phyloP scores from a whole-genome alignment of 2,113 vertebrate genomes.

The Anarrhichthys ocellatus region DNA sequence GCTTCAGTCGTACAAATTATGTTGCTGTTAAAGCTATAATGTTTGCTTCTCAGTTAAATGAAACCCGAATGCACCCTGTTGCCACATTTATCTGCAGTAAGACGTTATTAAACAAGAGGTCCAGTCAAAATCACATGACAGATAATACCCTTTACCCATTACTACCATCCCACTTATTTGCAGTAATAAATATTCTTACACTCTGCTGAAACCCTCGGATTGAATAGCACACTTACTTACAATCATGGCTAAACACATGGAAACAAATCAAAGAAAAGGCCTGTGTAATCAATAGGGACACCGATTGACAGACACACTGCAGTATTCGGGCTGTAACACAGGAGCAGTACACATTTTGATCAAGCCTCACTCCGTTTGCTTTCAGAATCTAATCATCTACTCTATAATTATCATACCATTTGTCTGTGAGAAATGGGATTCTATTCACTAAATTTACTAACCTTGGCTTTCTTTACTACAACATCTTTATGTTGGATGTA shows the following conservation, averaged over 20 bases:
- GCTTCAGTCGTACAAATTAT: constrained; percentile 10
- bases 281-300: constrained; percentile 37
- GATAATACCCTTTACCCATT: not conserved
- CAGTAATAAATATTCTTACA: not conserved
- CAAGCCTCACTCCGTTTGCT: not conserved
- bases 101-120: not conserved
- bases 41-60: constrained; percentile 1
- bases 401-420: not conserved
- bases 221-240: constrained; percentile 13
- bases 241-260: constrained; percentile 15
- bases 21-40: constrained; percentile 14
- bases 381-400: not conserved
- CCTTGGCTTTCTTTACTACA: constrained; percentile 1
- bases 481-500: constrained; percentile 9
- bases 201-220: not conserved
- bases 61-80: not conserved
- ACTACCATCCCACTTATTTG: not conserved
- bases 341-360: not conserved
- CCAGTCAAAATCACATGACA: not conserved
- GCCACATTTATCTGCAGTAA: constrained; percentile 7
- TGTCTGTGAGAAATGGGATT: constrained; percentile 3
- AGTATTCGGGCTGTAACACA: constrained; percentile 1
- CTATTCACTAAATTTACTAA: not conserved
- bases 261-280: constrained; percentile 36
- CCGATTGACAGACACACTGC: constrained; percentile 10